Base-by-base conservation (phyloP, 2,113 vertebrate genomes). In the Rana temporaria region DNA sequence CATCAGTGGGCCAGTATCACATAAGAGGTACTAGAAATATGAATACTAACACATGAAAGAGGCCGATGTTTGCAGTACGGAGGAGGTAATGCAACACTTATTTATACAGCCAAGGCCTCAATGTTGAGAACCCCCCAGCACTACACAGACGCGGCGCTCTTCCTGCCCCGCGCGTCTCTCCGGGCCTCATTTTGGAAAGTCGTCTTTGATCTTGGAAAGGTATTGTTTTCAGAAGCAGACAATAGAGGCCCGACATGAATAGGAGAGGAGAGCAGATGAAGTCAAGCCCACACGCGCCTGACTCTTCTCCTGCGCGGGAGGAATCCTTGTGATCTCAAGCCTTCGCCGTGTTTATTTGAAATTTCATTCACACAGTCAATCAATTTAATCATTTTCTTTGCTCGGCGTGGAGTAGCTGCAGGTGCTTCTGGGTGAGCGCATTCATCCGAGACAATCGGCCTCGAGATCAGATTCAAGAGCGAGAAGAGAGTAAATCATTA, bases 171-270 rank as follows among this genome's bases (percentile, higher is more conserved):
- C 34, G 57, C 24, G 18, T 63, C 42, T 65, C 69, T n/a, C 56
- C 30, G 38, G 78, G 55, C 57, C 56, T 38, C 66, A 24, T 57
- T 48, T 56, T 70, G 32, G 9, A 38, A 38, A n/a, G 48, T 1
- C 77, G 19, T 16, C 42, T 81, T 81, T 81, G 79, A 81, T 72
- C 59, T 73, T 1, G 57, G 22, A n/a, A 42, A 32, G 57, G 57
- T 81, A 81, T 72, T 81, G 67, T 72, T 81, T 72, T 72, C 67
- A 32, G 34, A 26, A 62, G 24, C 34, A 64, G 19, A 72, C 69
- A 81, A 81, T 81, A 52, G 57, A 24, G 18, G 59, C 22, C n/a
- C n/a, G 65, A 71, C 42, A 34, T 81, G 79, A 81, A 81, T 81
- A 64, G 69, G 63, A 56, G 20, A 38, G 5, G 34, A 5, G 42